Conservation (phyloP, 2,888 invertebrate species). For the Euphydryas editha region DNA sequence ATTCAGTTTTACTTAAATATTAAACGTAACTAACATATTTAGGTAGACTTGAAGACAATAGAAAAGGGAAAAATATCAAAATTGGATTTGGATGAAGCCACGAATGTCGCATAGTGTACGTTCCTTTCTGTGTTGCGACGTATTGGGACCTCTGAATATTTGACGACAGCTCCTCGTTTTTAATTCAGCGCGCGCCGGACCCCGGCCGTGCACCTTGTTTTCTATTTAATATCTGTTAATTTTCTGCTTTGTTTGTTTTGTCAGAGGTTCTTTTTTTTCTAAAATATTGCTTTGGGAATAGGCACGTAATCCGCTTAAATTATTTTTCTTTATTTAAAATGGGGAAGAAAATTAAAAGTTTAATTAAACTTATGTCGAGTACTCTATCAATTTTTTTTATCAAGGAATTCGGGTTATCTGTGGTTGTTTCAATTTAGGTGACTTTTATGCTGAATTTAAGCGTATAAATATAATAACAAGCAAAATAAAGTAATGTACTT, state of each 20-base stretch:
- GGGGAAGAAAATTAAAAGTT: not conserved
- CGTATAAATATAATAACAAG: too few species aligned
- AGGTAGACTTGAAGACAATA: too few species aligned
- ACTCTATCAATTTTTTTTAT: too few species aligned
- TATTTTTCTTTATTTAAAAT: not conserved
- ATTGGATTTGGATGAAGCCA: not conserved
- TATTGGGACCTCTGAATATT: conserved; percentile 27
- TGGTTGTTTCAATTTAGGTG: too few species aligned
- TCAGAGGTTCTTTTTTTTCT: not conserved
- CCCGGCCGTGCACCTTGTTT: conserved; percentile 13
- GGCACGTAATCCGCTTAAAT: not conserved
- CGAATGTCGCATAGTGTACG: not conserved
- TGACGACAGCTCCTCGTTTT: conserved; percentile 25
- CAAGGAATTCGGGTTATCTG: too few species aligned
- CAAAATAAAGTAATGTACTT: too few species aligned
- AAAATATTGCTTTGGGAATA: not conserved
- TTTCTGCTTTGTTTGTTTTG: conserved; percentile 18
- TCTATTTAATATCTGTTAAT: conserved; percentile 27
- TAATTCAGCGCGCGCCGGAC: conserved; percentile 27
- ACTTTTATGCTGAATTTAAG: too few species aligned
- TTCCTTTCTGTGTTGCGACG: conserved; percentile 25
- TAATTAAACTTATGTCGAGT: not conserved
- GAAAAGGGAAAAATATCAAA: too few species aligned
- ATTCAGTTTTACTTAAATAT: too few species aligned
- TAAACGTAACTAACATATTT: too few species aligned